Evolutionary conservation across 2,888 invertebrate genomes (phyloP), one percentile per base, ranked within the genome.

Genomic region (Encarsia formosa): DNA sequence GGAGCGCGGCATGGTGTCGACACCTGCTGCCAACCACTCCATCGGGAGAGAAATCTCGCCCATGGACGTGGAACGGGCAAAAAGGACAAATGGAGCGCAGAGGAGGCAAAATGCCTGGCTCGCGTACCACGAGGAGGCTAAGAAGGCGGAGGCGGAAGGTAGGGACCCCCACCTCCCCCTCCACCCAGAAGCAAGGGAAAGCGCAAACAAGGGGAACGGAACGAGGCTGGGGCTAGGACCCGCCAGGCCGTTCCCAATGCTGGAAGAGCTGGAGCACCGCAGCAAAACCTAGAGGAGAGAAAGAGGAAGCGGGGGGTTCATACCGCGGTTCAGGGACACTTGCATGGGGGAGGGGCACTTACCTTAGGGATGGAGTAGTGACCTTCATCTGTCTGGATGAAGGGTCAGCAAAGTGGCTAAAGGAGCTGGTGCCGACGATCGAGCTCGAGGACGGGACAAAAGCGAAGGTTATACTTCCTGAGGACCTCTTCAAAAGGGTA

Each of bases 301-400:
- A n/a, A n/a, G n/a, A n/a, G n/a, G n/a, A n/a, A n/a, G n/a, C 1
- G 34, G 18, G 6, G 20, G 13, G 2, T 35, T 42, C 23, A n/a
- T 19, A 2, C 26, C 35, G 13, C 22, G 2, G 19, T 15, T 49
- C 3, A 41, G 35, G 15, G 40, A 41, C 23, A n/a, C n/a, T n/a
- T n/a, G n/a, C n/a, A n/a, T n/a, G n/a, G n/a, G n/a, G n/a, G n/a
- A n/a, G n/a, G n/a, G n/a, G n/a, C n/a, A 19, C 19, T 5, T 24
- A 15, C n/a, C 18, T 49, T 5, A 35, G 9, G 29, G 18, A 19
- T 3, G 44, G 24, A 3, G 39, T 44, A 22, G 34, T 34, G 2
- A 26, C 24, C 3, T 50, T 44, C 50, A 32, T 44, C 15, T 39
- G 44, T 13, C 19, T 31, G 2, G 44, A 50, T 22, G 39, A 31